Percentiles rank a stretch among this genome's conserved stretches.
Conservation (phyloP, 2,888 invertebrate species). For the Leptarthrus brevirostris region DNA sequence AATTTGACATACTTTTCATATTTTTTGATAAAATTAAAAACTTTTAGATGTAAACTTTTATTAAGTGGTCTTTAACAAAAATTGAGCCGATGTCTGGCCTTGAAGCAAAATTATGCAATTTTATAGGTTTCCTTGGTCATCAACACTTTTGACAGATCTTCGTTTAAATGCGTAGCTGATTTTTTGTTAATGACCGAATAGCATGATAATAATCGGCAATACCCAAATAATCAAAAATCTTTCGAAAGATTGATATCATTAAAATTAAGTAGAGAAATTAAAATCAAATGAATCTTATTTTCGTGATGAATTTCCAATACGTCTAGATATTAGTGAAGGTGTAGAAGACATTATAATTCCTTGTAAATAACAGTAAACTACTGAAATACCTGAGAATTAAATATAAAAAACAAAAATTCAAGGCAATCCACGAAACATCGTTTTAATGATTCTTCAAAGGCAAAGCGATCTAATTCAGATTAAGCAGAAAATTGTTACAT, state of each 20-base stretch:
- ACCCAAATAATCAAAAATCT: not conserved
- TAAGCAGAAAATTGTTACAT: not conserved
- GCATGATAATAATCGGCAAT: not conserved
- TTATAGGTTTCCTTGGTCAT: too few species aligned
- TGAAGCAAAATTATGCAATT: too few species aligned
- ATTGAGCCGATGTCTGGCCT: too few species aligned
- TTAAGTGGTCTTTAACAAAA: too few species aligned
- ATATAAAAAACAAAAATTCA: not conserved
- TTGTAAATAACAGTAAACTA: not conserved
- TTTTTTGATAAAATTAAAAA: too few species aligned
- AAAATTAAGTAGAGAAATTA: not conserved
- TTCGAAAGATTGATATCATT: not conserved
- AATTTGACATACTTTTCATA: too few species aligned
- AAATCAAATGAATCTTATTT: not conserved
- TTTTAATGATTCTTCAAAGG: not conserved
- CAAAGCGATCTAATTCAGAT: not conserved
- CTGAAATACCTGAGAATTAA: too few species aligned
- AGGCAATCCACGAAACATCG: not conserved
- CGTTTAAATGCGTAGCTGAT: not conserved
- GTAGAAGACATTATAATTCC: not conserved
- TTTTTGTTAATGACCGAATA: not conserved
- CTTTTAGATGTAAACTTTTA: too few species aligned
- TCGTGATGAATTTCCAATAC: not conserved
- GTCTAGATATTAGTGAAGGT: not conserved
- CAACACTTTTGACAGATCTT: not conserved